phyloP scores from a whole-genome alignment of 2,888 invertebrate species.

The Morpho achilles region DNA sequence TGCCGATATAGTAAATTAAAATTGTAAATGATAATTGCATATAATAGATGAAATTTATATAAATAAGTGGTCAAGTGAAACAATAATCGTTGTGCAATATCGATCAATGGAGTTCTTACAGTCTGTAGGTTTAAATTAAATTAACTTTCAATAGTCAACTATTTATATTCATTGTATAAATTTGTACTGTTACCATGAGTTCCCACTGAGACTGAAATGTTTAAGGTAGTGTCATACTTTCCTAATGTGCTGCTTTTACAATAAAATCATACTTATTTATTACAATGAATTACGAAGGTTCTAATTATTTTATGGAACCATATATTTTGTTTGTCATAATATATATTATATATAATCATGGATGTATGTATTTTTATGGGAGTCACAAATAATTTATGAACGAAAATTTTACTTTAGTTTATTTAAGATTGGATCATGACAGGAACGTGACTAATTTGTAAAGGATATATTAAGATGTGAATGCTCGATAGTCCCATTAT shows the following conservation, averaged over 20 bases:
- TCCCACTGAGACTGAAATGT: slow-evolving; percentile 33
- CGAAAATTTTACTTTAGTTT: slow-evolving; percentile 14
- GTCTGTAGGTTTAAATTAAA: slow-evolving; percentile 4
- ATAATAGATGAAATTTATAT: slow-evolving; percentile 47
- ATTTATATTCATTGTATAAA: slow-evolving; percentile 11
- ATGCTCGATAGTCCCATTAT: slow-evolving; percentile 25
- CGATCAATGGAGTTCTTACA: slow-evolving; percentile 32
- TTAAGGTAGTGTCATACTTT: slow-evolving; percentile 14
- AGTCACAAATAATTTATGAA: slow-evolving; percentile 45
- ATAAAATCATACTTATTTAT: slow-evolving; percentile 7
- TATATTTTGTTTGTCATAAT: too few species aligned
- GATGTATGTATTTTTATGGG: slow-evolving; percentile 37
- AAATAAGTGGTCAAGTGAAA: slow-evolving; percentile 31
- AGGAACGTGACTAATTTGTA: slow-evolving; percentile 46
- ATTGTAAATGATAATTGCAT: slow-evolving; percentile 43
- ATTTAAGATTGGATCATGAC: slow-evolving; percentile 44
- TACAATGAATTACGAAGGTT: slow-evolving; percentile 19
- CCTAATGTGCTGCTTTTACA: slow-evolving; percentile 5
- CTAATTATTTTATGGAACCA: slow-evolving; percentile 29
- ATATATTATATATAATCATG: slow-evolving; percentile 32
- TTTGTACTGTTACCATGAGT: slow-evolving; percentile 23
- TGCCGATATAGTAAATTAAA: slow-evolving; percentile 46
- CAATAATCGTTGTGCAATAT: slow-evolving; percentile 40
- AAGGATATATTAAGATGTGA: slow-evolving; percentile 23
- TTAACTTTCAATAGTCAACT: slow-evolving; percentile 5